These are phyloP conservation scores for Hemibagrus wyckioides DNA, from an alignment of 2,113 vertebrate species.

Conservation along the genomic window DNA sequence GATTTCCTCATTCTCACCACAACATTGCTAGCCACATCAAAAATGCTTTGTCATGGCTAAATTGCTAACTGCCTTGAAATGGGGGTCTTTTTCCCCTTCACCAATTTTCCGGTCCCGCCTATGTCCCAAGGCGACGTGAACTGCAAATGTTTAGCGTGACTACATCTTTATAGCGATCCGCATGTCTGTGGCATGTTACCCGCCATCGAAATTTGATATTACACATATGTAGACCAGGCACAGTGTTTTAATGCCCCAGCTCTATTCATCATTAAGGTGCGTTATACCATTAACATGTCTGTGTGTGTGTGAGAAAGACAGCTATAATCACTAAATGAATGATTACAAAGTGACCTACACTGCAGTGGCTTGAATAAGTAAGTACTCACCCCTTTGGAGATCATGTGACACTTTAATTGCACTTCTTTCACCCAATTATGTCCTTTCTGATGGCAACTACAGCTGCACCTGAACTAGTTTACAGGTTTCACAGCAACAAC, in stretches of 20 bases:
- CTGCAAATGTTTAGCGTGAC: not conserved
- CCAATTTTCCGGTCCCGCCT: not conserved
- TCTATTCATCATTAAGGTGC: not conserved
- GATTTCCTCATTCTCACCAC: not conserved
- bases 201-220: not conserved
- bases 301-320: not conserved
- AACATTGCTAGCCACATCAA: not conserved
- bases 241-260: not conserved
- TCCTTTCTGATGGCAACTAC: not conserved
- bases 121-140: not conserved
- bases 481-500: not conserved
- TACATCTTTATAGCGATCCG: not conserved
- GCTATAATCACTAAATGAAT: not conserved
- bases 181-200: not conserved
- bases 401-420: not conserved
- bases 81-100: not conserved
- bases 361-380: not conserved
- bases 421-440: not conserved
- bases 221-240: not conserved
- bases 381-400: not conserved
- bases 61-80: not conserved
- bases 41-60: slow-evolving; percentile 5
- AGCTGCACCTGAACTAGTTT: not conserved
- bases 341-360: not conserved
- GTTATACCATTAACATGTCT: not conserved